These are phyloP conservation scores for Sardina pilchardus DNA, from an alignment of 2,113 vertebrate species.

Conservation along the genomic window DNA sequence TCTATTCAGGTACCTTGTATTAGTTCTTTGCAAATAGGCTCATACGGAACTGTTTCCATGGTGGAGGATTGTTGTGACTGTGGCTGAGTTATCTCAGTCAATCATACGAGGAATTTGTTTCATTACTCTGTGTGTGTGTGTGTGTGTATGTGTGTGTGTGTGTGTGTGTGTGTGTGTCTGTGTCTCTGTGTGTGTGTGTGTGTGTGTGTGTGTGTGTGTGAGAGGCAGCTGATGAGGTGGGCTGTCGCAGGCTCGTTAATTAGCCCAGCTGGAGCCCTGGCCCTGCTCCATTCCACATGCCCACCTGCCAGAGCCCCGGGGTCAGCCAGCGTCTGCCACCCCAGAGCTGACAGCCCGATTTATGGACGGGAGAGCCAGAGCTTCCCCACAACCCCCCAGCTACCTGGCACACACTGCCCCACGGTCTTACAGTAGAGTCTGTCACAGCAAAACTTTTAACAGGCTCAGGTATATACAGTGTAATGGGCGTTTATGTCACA, in stretches of 20 bases:
- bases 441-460: not conserved
- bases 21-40: not conserved
- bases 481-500: not conserved
- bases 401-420: not conserved
- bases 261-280: slow-evolving; percentile 13
- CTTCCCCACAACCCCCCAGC: not conserved
- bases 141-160: not conserved
- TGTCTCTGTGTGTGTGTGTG: not conserved
- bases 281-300: slow-evolving; percentile 35
- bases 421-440: not conserved
- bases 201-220: not conserved
- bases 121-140: not conserved
- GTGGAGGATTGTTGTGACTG: not conserved
- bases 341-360: not conserved
- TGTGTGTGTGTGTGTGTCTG: slow-evolving; percentile 5
- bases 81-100: not conserved
- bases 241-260: slow-evolving; percentile 19
- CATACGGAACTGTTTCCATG: not conserved
- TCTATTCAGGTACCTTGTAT: not conserved
- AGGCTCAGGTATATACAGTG: not conserved
- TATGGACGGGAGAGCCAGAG: not conserved
- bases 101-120: not conserved
- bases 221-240: not conserved
- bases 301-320: slow-evolving; percentile 28
- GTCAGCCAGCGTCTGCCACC: slow-evolving; percentile 7